Conservation (phyloP, 2,113 vertebrate genomes). For the Rhegmatorhina hoffmannsi region DNA sequence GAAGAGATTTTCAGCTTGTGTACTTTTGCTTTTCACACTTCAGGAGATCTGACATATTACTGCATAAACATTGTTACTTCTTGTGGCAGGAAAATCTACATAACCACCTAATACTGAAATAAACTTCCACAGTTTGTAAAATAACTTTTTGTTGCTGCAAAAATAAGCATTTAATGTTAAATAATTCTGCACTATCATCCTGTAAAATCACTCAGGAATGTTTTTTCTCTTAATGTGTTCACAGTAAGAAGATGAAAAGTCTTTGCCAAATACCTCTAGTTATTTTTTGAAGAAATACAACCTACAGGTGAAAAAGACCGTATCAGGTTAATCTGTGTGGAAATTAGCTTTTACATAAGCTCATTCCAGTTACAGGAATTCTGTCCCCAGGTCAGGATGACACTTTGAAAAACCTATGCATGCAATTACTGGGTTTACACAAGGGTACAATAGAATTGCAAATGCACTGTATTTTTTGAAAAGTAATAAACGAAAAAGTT, state of each 20-base stretch:
- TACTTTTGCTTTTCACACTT: not conserved
- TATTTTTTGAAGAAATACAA: not conserved
- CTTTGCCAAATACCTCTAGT: not conserved
- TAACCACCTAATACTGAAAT: not conserved
- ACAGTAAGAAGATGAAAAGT: not conserved
- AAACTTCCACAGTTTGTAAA: not conserved
- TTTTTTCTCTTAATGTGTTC: not conserved
- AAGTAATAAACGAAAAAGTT: not conserved
- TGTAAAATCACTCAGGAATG: not conserved
- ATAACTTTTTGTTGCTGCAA: not conserved
- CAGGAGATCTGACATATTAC: not conserved
- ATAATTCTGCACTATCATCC: not conserved
- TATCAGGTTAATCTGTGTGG: not conserved
- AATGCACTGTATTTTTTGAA: not conserved
- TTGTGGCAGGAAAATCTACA: not conserved
- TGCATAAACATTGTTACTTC: not conserved
- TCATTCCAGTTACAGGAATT: not conserved
- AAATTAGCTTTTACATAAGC: not conserved
- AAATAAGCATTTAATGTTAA: not conserved
- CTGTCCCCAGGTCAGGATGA: rapidly evolving
- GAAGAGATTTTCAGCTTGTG: not conserved
- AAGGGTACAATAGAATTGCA: not conserved
- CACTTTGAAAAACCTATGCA: not conserved
- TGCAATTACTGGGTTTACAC: not conserved
- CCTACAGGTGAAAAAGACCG: not conserved